A percentile compares a stretch with the other conserved stretches of the same genome.
These are phyloP conservation scores for Hafferia zeledoni DNA, from an alignment of 2,797 vertebrate species.

Conservation along the genomic window DNA sequence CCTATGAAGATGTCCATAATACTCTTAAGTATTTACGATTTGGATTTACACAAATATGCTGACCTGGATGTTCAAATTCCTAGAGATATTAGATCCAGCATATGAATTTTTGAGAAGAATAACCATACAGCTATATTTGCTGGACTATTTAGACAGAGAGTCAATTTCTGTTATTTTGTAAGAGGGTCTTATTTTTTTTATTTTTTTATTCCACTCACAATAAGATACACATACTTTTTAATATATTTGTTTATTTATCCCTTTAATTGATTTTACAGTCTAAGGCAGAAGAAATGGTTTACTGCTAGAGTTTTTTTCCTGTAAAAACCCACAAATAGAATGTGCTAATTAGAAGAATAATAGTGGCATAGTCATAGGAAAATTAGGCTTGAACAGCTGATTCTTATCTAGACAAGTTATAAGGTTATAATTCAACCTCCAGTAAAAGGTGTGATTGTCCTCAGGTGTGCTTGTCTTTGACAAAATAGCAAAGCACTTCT, in stretches of 20 bases:
- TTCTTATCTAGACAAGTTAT: neutral
- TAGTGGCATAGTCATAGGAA: neutral
- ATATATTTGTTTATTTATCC: neutral
- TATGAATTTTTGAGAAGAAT: neutral
- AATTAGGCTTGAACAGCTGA: neutral
- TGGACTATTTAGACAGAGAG: neutral
- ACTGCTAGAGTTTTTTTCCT: neutral
- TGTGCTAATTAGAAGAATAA: neutral
- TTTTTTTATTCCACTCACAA: neutral
- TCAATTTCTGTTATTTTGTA: neutral
- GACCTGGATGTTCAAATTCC: neutral
- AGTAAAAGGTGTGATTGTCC: neutral
- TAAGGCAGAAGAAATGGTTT: neutral
- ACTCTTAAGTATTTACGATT: neutral
- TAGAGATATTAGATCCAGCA: neutral
- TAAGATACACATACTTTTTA: neutral
- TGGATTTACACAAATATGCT: neutral
- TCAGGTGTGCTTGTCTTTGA: neutral
- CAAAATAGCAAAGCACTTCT: neutral
- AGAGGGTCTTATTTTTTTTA: neutral
- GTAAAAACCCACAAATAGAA: neutral
- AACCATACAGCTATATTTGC: neutral
- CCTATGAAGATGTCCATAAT: neutral
- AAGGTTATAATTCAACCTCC: neutral
- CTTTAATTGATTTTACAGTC: neutral